Conservation (phyloP, 2,113 vertebrate genomes). For the Ceratotherium simum region DNA sequence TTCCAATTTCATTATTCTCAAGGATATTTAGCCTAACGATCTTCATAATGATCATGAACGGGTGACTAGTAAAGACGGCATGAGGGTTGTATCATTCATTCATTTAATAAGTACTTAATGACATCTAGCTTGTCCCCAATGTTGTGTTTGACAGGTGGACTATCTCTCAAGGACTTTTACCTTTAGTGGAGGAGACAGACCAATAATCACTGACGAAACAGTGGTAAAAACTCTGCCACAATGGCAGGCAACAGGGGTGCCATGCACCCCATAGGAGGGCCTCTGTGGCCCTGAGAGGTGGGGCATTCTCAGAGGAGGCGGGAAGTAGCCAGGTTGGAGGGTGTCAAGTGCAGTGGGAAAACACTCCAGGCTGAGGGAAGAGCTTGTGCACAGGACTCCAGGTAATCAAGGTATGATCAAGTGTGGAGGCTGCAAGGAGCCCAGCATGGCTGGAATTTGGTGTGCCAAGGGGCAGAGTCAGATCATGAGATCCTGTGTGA, state of each 20-base stretch:
- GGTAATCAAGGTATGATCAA: background rate
- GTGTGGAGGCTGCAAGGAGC: fast-evolving
- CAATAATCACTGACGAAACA: background rate
- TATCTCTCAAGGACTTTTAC: background rate
- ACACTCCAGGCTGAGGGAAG: background rate
- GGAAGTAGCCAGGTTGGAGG: background rate
- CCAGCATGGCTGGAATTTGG: background rate
- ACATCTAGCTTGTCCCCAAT: background rate
- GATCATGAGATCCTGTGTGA: fast-evolving
- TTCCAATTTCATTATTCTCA: background rate
- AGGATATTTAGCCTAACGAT: background rate
- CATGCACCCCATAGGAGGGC: fast-evolving
- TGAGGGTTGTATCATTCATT: background rate
- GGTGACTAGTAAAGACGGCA: background rate
- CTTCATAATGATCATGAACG: background rate
- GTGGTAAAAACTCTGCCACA: background rate
- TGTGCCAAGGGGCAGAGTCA: too few species aligned
- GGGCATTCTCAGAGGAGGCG: background rate
- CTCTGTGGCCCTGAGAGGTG: background rate
- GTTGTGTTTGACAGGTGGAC: background rate
- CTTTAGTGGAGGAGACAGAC: background rate
- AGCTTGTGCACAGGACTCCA: background rate
- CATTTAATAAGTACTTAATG: too few species aligned
- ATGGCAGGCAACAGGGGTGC: fast-evolving
- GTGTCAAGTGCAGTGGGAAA: background rate